Evolutionary conservation across 2,888 invertebrate genomes (phyloP).

Genomic region (Spicauda simplicius): DNA sequence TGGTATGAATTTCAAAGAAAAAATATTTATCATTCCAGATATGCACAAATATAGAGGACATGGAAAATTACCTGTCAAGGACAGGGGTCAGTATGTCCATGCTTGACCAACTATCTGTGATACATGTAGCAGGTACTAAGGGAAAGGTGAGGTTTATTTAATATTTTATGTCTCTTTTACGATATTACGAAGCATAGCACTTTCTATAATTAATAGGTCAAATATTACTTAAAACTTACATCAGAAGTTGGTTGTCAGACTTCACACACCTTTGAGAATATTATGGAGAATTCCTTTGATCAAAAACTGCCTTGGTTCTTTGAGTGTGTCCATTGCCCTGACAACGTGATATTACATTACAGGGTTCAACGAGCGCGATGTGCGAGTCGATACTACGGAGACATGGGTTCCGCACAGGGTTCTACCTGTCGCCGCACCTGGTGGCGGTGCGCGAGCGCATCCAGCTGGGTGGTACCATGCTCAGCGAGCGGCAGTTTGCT

Average conservation of each 20-base stretch:
- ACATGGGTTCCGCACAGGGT: slow-evolving; percentile 95
- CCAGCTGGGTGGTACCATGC: slow-evolving; percentile 92
- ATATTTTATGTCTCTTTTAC: not conserved
- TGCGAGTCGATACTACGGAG: slow-evolving; percentile 94
- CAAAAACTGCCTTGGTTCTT: too few species aligned
- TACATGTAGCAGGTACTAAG: slow-evolving; percentile 98
- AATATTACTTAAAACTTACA: too few species aligned
- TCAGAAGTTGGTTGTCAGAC: too few species aligned
- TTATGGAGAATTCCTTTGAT: too few species aligned
- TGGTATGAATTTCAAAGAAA: too few species aligned
- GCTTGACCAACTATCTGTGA: slow-evolving; percentile 91
- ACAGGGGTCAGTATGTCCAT: slow-evolving; percentile 87
- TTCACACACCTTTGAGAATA: too few species aligned
- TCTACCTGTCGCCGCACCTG: slow-evolving; percentile 98
- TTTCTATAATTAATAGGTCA: too few species aligned
- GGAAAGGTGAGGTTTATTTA: slow-evolving; percentile 88
- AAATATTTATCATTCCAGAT: slow-evolving; percentile 54
- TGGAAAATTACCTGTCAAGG: slow-evolving; percentile 85
- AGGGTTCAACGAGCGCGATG: slow-evolving; percentile 97
- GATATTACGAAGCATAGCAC: too few species aligned
- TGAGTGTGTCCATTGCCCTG: too few species aligned
- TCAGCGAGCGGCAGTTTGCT: slow-evolving; percentile 90
- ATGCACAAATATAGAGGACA: slow-evolving; percentile 78
- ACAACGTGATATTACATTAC: slow-evolving; percentile 15
- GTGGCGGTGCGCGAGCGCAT: slow-evolving; percentile 96